phyloP scores from a whole-genome alignment of 2,797 vertebrate genomes.

The Serranus cabrilla region DNA sequence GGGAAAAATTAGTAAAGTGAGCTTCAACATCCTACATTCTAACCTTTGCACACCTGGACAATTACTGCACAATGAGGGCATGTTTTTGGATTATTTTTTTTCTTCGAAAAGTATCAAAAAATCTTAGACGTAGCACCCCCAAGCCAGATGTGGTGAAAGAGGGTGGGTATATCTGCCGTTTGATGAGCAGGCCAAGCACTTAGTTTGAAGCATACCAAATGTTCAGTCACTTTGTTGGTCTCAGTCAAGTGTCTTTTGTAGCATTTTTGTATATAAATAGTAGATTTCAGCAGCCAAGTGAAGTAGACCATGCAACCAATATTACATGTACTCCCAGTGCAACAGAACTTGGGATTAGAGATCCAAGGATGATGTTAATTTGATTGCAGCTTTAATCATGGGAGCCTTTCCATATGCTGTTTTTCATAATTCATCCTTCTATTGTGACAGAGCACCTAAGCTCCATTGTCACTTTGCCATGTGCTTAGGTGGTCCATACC shows the following conservation, averaged over 20 bases:
- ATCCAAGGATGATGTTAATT: background rate
- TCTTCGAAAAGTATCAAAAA: no score
- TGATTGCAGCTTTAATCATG: slow-evolving; percentile 1
- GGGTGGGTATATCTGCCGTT: background rate
- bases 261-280: background rate
- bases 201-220: background rate
- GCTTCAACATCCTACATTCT: background rate
- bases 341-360: background rate
- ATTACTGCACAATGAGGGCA: background rate
- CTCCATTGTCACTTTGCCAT: background rate
- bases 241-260: background rate
- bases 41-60: background rate
- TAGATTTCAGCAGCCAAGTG: background rate
- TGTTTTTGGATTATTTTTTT: background rate
- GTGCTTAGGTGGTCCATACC: slow-evolving; percentile 21
- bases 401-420: background rate
- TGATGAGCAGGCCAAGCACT: background rate
- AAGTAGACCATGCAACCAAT: background rate
- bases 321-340: background rate
- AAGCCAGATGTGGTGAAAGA: background rate
- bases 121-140: no score
- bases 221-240: background rate
- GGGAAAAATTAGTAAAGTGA: background rate
- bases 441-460: background rate
- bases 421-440: background rate